These are phyloP conservation scores for Drosophila burlai DNA, from an alignment of 1,140 invertebrate genomes.

Conservation along the genomic window DNA sequence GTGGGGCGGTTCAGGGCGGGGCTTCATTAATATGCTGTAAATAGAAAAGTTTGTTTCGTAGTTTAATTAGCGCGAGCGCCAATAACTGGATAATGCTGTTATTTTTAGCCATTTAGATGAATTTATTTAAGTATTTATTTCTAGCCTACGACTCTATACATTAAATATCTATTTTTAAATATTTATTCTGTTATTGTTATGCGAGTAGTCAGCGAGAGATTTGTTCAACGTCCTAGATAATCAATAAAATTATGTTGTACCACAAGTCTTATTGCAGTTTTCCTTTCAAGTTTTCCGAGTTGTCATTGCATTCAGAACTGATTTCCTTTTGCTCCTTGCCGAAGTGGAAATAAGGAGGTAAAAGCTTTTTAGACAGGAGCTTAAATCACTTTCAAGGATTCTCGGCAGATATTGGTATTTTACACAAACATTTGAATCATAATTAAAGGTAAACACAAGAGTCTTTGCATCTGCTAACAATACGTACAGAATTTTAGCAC, in stretches of 20 bases:
- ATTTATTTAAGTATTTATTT: constrained; percentile 69
- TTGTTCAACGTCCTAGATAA: constrained; percentile 57
- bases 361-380: constrained; percentile 3
- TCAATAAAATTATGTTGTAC: constrained; percentile 60
- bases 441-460: not conserved
- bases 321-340: not conserved
- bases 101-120: constrained; percentile 74
- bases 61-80: constrained; percentile 63
- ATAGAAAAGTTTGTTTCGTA: constrained; percentile 73
- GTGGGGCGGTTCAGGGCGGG: constrained; percentile 17
- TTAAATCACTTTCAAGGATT: not conserved
- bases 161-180: constrained; percentile 43
- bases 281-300: not conserved
- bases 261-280: not conserved
- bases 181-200: constrained; percentile 64
- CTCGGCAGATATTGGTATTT: constrained; percentile 7
- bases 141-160: constrained; percentile 21
- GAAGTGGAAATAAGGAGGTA: not conserved
- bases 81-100: constrained; percentile 51
- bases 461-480: too few relatives aligned
- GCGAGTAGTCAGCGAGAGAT: constrained; percentile 54
- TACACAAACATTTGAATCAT: not conserved
- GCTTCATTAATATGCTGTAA: constrained; percentile 68
- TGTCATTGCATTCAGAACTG: not conserved
- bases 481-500: too few relatives aligned